These are phyloP conservation scores for Temnothorax longispinosus DNA, from an alignment of 1,140 invertebrate species.

Conservation along the genomic window DNA sequence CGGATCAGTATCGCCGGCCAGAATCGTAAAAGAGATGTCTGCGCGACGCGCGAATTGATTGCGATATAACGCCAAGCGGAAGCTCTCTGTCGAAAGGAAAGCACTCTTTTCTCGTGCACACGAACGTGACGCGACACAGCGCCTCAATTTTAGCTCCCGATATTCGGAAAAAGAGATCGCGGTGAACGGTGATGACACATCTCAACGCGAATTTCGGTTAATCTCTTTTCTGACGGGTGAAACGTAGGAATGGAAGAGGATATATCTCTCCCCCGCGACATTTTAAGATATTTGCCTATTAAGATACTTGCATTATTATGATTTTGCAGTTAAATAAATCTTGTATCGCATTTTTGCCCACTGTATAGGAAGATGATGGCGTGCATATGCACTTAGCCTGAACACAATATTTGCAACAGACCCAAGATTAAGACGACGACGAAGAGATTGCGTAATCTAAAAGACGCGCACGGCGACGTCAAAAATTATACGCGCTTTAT, in stretches of 20 bases:
- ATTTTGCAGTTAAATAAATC: background rate
- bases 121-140: background rate
- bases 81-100: constrained; percentile 28
- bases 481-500: constrained; percentile 56
- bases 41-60: constrained; percentile 44
- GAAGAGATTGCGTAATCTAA: constrained; percentile 49
- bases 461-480: background rate
- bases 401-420: constrained; percentile 12
- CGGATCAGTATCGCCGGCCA: constrained; percentile 29
- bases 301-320: background rate
- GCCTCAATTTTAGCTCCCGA: constrained; percentile 23
- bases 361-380: background rate
- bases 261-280: background rate
- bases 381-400: background rate
- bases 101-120: background rate
- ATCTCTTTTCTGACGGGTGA: background rate
- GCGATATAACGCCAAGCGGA: constrained; percentile 26
- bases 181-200: background rate
- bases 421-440: constrained; percentile 22
- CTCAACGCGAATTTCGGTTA: background rate
- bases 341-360: background rate
- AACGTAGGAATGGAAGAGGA: background rate
- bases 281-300: background rate
- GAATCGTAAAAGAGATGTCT: constrained; percentile 53
- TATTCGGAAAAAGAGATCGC: background rate